Percentiles rank a stretch among this genome's conserved stretches.
These are phyloP conservation scores for Alentia gelatinosa DNA, from an alignment of 2,888 invertebrate genomes.

Conservation along the genomic window DNA sequence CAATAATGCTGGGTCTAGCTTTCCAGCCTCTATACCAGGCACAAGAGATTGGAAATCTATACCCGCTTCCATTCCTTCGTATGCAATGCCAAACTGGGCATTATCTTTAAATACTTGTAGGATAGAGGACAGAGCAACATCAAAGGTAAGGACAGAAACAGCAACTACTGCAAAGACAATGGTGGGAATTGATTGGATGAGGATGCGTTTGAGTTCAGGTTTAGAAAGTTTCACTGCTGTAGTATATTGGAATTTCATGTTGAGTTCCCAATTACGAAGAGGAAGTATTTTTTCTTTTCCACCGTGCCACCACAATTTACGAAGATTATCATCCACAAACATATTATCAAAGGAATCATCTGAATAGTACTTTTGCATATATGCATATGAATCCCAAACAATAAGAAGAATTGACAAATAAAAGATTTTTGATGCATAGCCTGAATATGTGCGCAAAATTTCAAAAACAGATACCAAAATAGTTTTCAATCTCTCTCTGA, in stretches of 20 bases:
- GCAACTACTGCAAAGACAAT: background rate
- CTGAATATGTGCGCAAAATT: background rate
- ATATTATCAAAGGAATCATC: background rate
- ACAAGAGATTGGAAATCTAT: background rate
- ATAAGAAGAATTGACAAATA: background rate
- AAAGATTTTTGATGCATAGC: background rate
- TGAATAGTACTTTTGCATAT: background rate
- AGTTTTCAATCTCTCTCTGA: background rate
- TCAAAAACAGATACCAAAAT: background rate
- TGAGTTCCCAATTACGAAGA: background rate
- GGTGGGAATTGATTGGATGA: background rate
- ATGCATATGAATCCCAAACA: background rate
- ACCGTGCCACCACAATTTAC: background rate
- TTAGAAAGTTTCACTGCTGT: background rate
- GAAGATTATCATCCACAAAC: background rate
- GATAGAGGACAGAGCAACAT: background rate
- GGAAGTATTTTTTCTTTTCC: background rate
- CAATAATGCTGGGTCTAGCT: background rate
- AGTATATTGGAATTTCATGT: background rate
- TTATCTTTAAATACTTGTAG: background rate
- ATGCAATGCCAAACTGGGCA: background rate
- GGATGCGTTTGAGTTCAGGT: background rate
- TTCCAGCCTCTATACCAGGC: background rate
- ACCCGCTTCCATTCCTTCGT: background rate
- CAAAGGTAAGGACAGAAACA: background rate